phyloP scores from a whole-genome alignment of 2,888 invertebrate genomes.

The Heliconius ismenius region DNA sequence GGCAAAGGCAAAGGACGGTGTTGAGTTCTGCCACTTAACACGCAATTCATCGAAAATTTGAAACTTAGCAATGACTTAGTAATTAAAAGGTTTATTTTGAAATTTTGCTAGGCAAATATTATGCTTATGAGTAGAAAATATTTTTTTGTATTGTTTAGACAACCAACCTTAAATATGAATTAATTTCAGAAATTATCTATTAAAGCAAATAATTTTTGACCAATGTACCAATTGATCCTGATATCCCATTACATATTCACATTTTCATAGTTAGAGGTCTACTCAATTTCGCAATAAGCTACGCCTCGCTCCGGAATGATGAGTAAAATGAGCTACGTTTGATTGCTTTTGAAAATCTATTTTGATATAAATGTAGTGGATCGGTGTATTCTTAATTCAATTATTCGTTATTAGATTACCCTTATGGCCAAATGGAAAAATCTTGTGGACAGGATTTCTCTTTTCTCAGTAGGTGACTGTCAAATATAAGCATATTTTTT shows the following conservation, averaged over 20 bases:
- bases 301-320: background rate
- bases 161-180: background rate
- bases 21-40: no score
- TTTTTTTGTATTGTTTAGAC: no score
- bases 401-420: background rate
- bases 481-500: no score
- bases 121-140: no score
- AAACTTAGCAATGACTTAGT: no score
- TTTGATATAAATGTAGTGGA: background rate
- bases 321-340: background rate
- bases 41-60: no score
- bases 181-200: background rate
- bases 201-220: background rate
- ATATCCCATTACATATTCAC: background rate
- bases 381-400: background rate
- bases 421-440: background rate
- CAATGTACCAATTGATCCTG: background rate
- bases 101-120: no score
- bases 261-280: slow-evolving; percentile 1
- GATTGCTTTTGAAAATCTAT: slow-evolving; percentile 6
- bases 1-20: no score
- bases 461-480: no score
- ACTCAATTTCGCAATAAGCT: slow-evolving; percentile 8
- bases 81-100: no score
- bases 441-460: no score